phyloP scores from a whole-genome alignment of 1,140 invertebrate genomes.

The Liolophura sinensis region DNA sequence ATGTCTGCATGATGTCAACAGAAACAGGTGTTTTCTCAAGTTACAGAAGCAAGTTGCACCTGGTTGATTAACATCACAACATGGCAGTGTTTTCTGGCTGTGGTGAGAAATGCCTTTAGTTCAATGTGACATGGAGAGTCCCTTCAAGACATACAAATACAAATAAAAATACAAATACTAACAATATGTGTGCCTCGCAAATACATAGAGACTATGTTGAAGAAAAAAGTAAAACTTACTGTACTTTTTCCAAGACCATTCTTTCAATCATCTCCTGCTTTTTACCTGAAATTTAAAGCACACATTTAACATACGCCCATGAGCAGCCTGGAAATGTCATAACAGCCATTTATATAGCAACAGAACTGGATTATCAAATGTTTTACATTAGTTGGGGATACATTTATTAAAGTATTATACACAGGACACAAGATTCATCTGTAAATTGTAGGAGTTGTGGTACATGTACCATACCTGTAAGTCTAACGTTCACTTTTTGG shows the following conservation, averaged over 20 bases:
- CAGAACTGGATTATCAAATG: too few relatives aligned
- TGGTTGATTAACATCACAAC: too few relatives aligned
- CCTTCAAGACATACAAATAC: too few relatives aligned
- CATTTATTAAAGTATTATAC: too few relatives aligned
- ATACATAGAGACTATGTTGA: background rate
- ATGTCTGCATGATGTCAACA: too few relatives aligned
- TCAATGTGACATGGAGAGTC: too few relatives aligned
- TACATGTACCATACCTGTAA: conserved; percentile 33
- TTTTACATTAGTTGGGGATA: background rate
- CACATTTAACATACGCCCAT: background rate
- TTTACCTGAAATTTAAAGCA: conserved; percentile 32
- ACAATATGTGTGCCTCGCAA: background rate
- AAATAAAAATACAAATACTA: background rate
- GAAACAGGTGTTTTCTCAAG: too few relatives aligned
- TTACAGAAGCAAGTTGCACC: too few relatives aligned
- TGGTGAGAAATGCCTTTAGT: too few relatives aligned
- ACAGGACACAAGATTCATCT: background rate
- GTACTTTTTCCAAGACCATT: conserved; percentile 42
- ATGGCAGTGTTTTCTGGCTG: too few relatives aligned
- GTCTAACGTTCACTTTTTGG: conserved; percentile 33
- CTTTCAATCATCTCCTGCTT: conserved; percentile 41
- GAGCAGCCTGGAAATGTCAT: background rate
- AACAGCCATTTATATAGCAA: too few relatives aligned
- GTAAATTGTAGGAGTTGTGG: background rate
- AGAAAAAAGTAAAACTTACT: conserved; percentile 25